Percentiles rank a stretch among this genome's conserved stretches.
phyloP scores from a whole-genome alignment of 2,888 invertebrate genomes.

The Troides helena region DNA sequence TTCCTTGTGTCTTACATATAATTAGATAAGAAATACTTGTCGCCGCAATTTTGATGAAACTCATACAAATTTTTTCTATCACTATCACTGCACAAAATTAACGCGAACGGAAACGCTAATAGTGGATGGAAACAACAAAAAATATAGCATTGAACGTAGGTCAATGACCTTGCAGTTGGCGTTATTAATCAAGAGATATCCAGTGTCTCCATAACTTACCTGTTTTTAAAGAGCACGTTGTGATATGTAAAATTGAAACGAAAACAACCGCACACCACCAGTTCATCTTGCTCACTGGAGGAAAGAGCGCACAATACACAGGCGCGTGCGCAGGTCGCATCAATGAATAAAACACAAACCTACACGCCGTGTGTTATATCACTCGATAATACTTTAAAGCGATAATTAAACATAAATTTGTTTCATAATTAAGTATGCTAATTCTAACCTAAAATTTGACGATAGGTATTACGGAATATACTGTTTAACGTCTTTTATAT shows the following conservation, averaged over 20 bases:
- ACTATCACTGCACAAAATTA: neutral
- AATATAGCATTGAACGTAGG: neutral
- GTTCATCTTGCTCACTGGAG: conserved; percentile 6
- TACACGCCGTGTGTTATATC: neutral
- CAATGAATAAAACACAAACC: too few species aligned
- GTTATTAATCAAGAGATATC: neutral
- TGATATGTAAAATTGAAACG: neutral
- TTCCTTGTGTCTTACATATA: too few species aligned
- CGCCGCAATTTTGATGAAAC: too few species aligned
- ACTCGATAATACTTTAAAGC: neutral
- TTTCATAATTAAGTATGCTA: neutral
- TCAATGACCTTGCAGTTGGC: neutral
- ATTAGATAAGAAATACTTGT: too few species aligned
- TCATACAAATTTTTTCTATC: neutral
- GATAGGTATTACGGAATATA: too few species aligned
- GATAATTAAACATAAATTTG: neutral
- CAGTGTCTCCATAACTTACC: neutral
- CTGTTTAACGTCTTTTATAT: too few species aligned
- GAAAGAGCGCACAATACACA: neutral
- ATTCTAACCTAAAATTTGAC: neutral
- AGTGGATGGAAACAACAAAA: neutral
- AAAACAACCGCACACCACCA: neutral
- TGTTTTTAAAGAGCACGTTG: conserved; percentile 9
- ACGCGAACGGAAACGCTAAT: neutral
- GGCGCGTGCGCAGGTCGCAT: too few species aligned